Conservation (phyloP, 1,140 invertebrate species). For the Anastrepha obliqua region DNA sequence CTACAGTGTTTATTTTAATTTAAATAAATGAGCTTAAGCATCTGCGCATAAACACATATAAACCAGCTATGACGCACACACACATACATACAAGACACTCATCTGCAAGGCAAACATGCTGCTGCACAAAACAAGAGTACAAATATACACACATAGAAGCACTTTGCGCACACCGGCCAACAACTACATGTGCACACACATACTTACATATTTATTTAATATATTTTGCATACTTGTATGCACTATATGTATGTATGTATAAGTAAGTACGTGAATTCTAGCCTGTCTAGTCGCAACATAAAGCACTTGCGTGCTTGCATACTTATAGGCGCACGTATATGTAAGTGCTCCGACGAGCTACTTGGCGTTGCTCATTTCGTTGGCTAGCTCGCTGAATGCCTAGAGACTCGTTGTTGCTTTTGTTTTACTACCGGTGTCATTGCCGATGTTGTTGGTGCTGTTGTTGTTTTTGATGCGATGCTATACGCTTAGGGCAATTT, state of each 20-base stretch:
- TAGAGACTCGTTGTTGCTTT: not conserved
- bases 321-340: not conserved
- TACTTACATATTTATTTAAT: not conserved
- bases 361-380: constrained; percentile 16
- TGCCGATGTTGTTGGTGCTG: not conserved
- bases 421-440: not conserved
- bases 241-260: not conserved
- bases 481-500: too few species aligned
- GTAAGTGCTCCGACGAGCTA: not conserved
- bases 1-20: constrained; percentile 73
- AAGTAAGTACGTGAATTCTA: not conserved
- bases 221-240: not conserved
- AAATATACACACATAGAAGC: not conserved
- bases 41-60: not conserved
- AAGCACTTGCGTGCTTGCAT: constrained; percentile 1
- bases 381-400: not conserved
- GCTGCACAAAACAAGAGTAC: not conserved
- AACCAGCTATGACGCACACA: not conserved
- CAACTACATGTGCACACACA: not conserved
- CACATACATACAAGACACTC: not conserved
- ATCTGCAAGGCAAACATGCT: not conserved
- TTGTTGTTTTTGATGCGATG: not conserved
- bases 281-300: not conserved
- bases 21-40: constrained; percentile 73
- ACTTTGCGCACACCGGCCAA: not conserved